Conservation (phyloP, 2,797 vertebrate genomes). For the Kryptolebias ocellatus region DNA sequence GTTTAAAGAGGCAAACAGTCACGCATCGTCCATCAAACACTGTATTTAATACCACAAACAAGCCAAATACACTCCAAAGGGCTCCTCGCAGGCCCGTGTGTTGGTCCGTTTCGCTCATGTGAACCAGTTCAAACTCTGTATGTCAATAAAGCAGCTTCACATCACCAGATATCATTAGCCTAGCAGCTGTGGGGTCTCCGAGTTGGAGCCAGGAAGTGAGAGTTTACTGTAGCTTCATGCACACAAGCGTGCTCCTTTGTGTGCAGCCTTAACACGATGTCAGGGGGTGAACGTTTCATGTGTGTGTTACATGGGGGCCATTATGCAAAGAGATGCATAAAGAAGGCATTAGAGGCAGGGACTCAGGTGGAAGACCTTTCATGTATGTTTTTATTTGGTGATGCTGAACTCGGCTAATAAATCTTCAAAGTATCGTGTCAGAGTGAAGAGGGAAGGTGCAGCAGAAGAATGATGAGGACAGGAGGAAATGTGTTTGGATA, state of each 20-base stretch:
- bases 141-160: conserved; percentile 39
- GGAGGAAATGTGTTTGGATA: conserved; percentile 51
- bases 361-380: conserved; percentile 66
- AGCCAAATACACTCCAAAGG: conserved; percentile 20
- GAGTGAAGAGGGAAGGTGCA: conserved; percentile 5
- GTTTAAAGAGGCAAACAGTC: no score
- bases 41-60: conserved; percentile 2
- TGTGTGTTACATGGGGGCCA: conserved; percentile 34
- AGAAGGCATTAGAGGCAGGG: conserved; percentile 61
- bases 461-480: conserved; percentile 32
- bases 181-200: conserved; percentile 59
- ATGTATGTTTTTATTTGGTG: conserved; percentile 30
- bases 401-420: conserved; percentile 29
- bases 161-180: conserved; percentile 65
- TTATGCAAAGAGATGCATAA: conserved; percentile 71
- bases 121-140: conserved; percentile 30
- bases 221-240: conserved; percentile 51
- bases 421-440: conserved; percentile 32
- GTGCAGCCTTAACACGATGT: conserved; percentile 56
- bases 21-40: no score
- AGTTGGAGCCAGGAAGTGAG: conserved; percentile 54
- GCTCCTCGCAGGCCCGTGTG: conserved; percentile 1
- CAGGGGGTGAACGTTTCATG: conserved; percentile 42
- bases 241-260: conserved; percentile 48
- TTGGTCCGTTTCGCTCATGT: conserved; percentile 18